Evolutionary conservation across 2,888 invertebrate genomes (phyloP).

Genomic region (Ectropis crepuscularia): DNA sequence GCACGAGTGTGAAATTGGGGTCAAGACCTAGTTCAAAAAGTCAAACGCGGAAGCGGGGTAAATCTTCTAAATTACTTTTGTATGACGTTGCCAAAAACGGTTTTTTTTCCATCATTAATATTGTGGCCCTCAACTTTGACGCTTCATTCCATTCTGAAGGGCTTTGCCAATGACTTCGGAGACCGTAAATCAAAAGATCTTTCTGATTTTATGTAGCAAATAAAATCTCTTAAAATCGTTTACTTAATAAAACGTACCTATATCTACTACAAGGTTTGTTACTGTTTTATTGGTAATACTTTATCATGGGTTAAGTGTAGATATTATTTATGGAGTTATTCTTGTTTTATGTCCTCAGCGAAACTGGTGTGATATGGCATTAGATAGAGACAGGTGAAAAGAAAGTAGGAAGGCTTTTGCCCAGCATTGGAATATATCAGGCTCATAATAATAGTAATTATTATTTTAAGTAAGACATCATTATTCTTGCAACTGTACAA

Average conservation of each 20-base stretch:
- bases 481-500: too few relatives aligned
- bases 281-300: conserved; percentile 4
- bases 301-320: too few relatives aligned
- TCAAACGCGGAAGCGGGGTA: conserved; percentile 6
- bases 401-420: too few relatives aligned
- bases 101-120: conserved; percentile 20
- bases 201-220: conserved; percentile 21
- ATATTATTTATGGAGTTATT: too few relatives aligned
- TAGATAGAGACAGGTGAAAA: too few relatives aligned
- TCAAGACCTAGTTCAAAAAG: conserved; percentile 3
- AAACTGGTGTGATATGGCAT: too few relatives aligned
- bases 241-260: conserved; percentile 3
- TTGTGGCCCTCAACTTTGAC: conserved; percentile 13
- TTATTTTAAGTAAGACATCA: too few relatives aligned
- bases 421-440: too few relatives aligned
- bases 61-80: conserved; percentile 21
- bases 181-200: conserved; percentile 28
- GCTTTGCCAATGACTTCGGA: conserved; percentile 21
- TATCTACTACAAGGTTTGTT: conserved; percentile 1
- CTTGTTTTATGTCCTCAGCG: too few relatives aligned
- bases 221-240: conserved; percentile 18
- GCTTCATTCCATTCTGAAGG: conserved; percentile 8
- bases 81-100: conserved; percentile 25
- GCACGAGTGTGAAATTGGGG: conserved; percentile 11
- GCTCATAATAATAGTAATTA: too few relatives aligned